phyloP scores from a whole-genome alignment of 2,797 vertebrate species.

The Dallia pectoralis region DNA sequence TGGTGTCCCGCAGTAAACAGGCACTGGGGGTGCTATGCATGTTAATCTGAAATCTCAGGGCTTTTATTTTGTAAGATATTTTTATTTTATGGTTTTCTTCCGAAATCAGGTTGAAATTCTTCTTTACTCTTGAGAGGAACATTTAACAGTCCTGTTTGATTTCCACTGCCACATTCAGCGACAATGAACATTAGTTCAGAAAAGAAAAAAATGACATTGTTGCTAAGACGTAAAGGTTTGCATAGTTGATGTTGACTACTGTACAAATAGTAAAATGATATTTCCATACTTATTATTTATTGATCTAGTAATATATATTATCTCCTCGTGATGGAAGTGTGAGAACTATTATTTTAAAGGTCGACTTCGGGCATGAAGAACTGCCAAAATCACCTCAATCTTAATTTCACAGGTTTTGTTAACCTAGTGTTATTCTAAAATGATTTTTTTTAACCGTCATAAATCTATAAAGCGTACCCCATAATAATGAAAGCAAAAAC shows the following conservation, averaged over 20 bases:
- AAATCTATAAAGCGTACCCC: too few species aligned
- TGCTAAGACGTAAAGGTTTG: constrained; percentile 3
- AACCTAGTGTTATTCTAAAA: too few species aligned
- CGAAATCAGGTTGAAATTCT: constrained; percentile 47
- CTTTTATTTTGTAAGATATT: constrained; percentile 46
- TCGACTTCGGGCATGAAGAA: too few species aligned
- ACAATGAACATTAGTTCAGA: constrained; percentile 4
- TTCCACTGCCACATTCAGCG: constrained; percentile 22
- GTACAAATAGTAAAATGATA: constrained; percentile 35
- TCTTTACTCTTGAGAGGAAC: constrained; percentile 24
- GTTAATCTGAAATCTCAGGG: constrained; percentile 65
- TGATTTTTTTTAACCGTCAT: too few species aligned
- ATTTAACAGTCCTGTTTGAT: constrained; percentile 23
- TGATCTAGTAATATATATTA: constrained; percentile 54
- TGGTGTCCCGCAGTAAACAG: neutral
- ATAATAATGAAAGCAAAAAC: too few species aligned
- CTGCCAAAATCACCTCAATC: too few species aligned
- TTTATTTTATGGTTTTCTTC: constrained; percentile 27
- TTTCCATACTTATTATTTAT: constrained; percentile 54
- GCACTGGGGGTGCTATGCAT: neutral
- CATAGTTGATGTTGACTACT: constrained; percentile 47
- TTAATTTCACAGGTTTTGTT: too few species aligned
- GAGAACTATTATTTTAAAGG: too few species aligned
- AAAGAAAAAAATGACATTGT: constrained; percentile 23
- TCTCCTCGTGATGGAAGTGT: constrained; percentile 2